Percentiles rank a stretch among this genome's conserved stretches.
Evolutionary conservation across 2,113 vertebrate genomes (phyloP).

Genomic region (Hippocampus mohnikei): DNA sequence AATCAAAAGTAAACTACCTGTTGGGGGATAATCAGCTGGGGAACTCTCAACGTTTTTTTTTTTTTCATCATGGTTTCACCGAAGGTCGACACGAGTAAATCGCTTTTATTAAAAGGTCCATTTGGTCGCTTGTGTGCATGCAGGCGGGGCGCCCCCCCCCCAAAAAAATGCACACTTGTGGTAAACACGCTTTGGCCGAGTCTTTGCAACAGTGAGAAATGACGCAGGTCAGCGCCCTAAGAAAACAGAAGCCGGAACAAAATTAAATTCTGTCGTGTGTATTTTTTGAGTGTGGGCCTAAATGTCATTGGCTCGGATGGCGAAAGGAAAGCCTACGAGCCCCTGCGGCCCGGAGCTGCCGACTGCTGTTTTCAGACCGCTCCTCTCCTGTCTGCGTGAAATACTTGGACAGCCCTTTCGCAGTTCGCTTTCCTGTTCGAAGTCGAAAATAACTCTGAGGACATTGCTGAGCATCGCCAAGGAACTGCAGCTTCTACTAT

Average conservation of each 20-base stretch:
- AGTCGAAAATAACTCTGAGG: constrained; percentile 22
- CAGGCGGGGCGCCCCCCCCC: not conserved
- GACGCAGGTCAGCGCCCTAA: constrained; percentile 36
- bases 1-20: too few relatives aligned
- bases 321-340: constrained; percentile 30
- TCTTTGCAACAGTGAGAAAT: constrained; percentile 33
- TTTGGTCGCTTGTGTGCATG: not conserved
- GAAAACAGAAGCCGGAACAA: constrained; percentile 46
- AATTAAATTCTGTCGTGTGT: constrained; percentile 47
- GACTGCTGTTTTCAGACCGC: constrained; percentile 49
- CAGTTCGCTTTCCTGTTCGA: constrained; percentile 37
- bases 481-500: not conserved
- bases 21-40: too few relatives aligned
- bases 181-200: constrained; percentile 35
- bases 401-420: constrained; percentile 38
- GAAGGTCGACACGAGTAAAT: too few relatives aligned
- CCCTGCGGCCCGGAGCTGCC: constrained; percentile 25
- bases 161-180: constrained; percentile 4
- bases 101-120: not conserved
- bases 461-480: not conserved
- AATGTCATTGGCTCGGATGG: constrained; percentile 30
- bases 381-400: constrained; percentile 34
- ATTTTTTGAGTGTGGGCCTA: constrained; percentile 21
- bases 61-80: too few relatives aligned
- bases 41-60: too few relatives aligned